Percentiles rank a stretch among this genome's conserved stretches.
Evolutionary conservation across 1,140 invertebrate genomes (phyloP).

Genomic region (Drosophila biarmipes): DNA sequence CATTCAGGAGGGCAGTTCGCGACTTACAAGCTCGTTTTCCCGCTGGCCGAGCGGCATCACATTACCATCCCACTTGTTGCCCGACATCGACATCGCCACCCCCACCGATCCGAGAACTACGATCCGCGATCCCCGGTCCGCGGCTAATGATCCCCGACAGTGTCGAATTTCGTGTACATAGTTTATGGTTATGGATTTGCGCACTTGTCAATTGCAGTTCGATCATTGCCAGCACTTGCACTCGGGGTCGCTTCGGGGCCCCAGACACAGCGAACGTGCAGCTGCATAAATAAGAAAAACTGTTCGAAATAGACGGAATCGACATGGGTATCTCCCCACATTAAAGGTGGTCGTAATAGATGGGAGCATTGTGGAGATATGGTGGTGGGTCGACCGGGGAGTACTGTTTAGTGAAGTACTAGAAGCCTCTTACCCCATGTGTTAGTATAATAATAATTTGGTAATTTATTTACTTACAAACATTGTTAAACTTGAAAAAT

Average conservation of each 20-base stretch:
- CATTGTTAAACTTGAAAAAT: no score
- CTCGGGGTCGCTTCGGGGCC: constrained; percentile 30
- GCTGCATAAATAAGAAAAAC: constrained; percentile 72
- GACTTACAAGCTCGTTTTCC: constrained; percentile 33
- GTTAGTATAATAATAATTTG: no score
- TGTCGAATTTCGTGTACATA: constrained; percentile 68
- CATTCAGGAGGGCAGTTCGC: constrained; percentile 49
- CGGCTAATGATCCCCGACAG: constrained; percentile 28
- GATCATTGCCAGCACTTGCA: constrained; percentile 44
- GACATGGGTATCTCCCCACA: constrained; percentile 30
- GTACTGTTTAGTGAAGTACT: neutral
- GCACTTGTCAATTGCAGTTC: constrained; percentile 77
- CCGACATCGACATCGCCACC: constrained; percentile 3
- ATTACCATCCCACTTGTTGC: constrained; percentile 70
- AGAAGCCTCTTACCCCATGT: no score
- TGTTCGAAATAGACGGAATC: constrained; percentile 24
- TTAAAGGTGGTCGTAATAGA: constrained; percentile 30
- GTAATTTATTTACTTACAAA: no score
- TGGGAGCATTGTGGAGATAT: neutral
- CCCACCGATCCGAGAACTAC: neutral
- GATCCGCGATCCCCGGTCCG: constrained; percentile 5
- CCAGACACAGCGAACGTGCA: constrained; percentile 70
- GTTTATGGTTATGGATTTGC: constrained; percentile 77
- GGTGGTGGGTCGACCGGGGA: neutral
- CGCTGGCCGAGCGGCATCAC: constrained; percentile 24